Percentiles rank a stretch among this genome's conserved stretches.
Evolutionary conservation across 2,113 vertebrate genomes (phyloP).

Genomic region (Lepisosteus oculatus): DNA sequence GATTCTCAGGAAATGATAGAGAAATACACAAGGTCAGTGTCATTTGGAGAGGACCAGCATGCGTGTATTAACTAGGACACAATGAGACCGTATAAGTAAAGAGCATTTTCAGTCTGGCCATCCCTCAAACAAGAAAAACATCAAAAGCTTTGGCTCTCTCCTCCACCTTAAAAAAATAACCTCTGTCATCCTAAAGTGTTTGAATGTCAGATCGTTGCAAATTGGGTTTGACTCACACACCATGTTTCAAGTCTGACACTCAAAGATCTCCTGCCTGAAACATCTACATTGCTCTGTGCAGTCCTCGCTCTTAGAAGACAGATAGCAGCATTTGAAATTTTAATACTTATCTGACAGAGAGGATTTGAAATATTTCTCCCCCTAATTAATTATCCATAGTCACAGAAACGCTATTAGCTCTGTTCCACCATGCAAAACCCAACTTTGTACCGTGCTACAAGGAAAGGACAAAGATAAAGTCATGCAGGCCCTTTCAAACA

Average conservation of each 20-base stretch:
- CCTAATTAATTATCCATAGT: slow-evolving; percentile 80
- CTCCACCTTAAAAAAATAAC: slow-evolving; percentile 19
- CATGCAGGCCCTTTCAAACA: slow-evolving; percentile 16
- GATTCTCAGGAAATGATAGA: no score
- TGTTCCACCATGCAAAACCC: slow-evolving; percentile 29
- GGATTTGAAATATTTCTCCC: slow-evolving; percentile 74
- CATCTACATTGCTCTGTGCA: slow-evolving; percentile 10
- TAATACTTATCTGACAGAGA: slow-evolving; percentile 60
- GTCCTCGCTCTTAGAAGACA: slow-evolving; percentile 30
- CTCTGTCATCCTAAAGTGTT: slow-evolving; percentile 12
- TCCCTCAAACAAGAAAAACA: neutral
- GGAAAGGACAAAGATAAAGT: slow-evolving; percentile 50
- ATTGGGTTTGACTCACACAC: slow-evolving; percentile 28
- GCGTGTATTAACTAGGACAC: no score
- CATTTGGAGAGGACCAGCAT: no score
- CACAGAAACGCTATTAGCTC: slow-evolving; percentile 64
- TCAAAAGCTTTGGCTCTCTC: neutral
- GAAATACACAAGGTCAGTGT: no score
- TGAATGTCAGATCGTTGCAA: slow-evolving; percentile 22
- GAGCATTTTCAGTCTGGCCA: neutral
- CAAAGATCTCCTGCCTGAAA: slow-evolving; percentile 17
- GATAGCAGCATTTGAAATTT: slow-evolving; percentile 65
- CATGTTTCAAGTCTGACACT: slow-evolving; percentile 23
- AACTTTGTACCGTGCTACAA: slow-evolving; percentile 34
- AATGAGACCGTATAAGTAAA: no score